Conservation (phyloP, 2,113 vertebrate species). For the Pipra filicauda region DNA sequence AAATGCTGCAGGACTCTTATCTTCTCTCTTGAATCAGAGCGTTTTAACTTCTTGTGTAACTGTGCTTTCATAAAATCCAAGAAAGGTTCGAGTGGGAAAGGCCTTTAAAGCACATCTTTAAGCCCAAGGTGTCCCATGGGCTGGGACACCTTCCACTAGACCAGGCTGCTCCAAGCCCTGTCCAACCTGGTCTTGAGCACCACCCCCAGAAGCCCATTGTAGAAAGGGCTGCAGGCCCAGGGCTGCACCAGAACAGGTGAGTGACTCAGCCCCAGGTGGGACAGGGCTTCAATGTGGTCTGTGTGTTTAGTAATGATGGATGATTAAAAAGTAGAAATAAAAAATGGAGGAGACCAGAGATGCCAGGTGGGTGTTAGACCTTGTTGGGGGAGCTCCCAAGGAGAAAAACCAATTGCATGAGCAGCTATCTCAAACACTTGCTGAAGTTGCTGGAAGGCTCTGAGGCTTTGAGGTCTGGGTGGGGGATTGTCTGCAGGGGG, state of each 20-base stretch:
- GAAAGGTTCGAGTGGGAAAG: no score
- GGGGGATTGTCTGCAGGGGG: fast-evolving
- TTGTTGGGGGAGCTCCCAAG: not conserved
- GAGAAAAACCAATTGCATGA: no score
- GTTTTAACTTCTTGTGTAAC: not conserved
- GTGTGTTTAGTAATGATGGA: fast-evolving
- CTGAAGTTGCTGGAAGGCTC: not conserved
- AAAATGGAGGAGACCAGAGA: not conserved
- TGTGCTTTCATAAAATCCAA: not conserved
- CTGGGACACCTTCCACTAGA: fast-evolving
- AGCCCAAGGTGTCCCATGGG: no score
- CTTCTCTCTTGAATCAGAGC: no score
- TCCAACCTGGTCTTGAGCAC: not conserved
- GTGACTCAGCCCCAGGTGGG: not conserved
- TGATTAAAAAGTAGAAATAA: no score
- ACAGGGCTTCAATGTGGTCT: fast-evolving
- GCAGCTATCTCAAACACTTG: not conserved
- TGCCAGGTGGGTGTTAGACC: not conserved
- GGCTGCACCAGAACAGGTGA: fast-evolving
- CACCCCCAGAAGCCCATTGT: fast-evolving
- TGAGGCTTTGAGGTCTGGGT: not conserved
- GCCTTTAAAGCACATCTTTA: not conserved
- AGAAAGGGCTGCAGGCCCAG: not conserved
- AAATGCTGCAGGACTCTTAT: not conserved
- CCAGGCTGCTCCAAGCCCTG: fast-evolving